Conservation (phyloP, 92 coral and sea anemone genomes). For the Siderastrea radians region DNA sequence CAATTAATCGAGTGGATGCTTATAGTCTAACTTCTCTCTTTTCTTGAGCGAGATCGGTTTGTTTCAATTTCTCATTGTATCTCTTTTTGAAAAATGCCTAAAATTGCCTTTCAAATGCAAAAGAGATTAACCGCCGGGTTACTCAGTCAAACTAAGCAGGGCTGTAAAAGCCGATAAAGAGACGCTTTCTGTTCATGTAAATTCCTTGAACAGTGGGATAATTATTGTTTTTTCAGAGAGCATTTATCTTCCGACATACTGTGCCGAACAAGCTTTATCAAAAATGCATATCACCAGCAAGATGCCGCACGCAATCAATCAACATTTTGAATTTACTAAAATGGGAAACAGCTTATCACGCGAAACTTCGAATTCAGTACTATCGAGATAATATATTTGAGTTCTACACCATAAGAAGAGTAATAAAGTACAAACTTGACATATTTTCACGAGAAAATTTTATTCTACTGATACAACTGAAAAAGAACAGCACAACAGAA, state of each 20-base stretch:
- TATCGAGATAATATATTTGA: no score
- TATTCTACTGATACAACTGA: no score
- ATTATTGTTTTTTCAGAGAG: background rate
- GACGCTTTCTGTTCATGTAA: background rate
- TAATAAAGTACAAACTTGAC: no score
- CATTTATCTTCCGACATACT: background rate
- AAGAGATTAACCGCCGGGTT: background rate
- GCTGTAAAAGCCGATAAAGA: background rate
- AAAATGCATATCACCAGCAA: background rate
- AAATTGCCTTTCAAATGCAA: background rate
- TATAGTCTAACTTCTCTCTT: background rate
- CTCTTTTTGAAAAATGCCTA: no score
- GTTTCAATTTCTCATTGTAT: background rate
- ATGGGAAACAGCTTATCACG: no score
- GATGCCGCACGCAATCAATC: background rate
- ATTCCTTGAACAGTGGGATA: background rate
- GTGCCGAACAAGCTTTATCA: background rate
- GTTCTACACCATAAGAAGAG: no score
- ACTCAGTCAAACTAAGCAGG: background rate
- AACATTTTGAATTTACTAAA: no score
- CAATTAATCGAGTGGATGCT: background rate
- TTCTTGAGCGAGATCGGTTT: background rate
- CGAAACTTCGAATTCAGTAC: background rate
- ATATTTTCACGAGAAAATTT: no score
- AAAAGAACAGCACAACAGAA: no score